Evolutionary conservation across 1,140 invertebrate genomes (phyloP).

Genomic region (Calliopsis andreniformis): DNA sequence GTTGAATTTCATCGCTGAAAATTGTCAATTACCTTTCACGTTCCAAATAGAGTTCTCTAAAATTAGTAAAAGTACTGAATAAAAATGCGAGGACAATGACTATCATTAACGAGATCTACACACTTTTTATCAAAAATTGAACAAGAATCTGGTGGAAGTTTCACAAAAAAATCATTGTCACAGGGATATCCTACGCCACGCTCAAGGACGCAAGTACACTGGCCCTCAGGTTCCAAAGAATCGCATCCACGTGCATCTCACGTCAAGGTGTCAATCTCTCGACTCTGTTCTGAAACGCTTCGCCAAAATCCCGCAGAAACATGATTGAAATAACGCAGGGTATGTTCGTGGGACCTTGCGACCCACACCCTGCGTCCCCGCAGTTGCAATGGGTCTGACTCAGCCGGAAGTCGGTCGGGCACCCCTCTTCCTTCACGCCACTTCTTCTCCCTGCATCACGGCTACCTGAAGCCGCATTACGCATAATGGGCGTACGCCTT

Average conservation of each 20-base stretch:
- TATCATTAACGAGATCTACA: too few species aligned
- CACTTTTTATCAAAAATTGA: too few species aligned
- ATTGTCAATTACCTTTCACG: too few species aligned
- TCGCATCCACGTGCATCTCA: not conserved
- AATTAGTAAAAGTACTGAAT: too few species aligned
- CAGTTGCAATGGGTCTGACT: conserved; percentile 56
- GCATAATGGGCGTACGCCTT: conserved; percentile 63
- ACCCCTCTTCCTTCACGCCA: conserved; percentile 65
- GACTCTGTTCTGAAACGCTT: not conserved
- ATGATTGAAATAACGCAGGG: conserved; percentile 41
- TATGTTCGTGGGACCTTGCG: conserved; percentile 44
- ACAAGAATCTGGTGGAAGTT: too few species aligned
- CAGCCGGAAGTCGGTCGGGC: conserved; percentile 64
- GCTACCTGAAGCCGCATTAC: conserved; percentile 64
- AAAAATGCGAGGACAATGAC: too few species aligned
- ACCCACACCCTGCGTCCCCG: conserved; percentile 57
- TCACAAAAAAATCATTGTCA: too few species aligned
- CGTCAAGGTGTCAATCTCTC: not conserved
- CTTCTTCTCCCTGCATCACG: conserved; percentile 59
- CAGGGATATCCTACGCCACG: too few species aligned
- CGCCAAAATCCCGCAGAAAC: conserved; percentile 8
- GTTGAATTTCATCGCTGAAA: too few species aligned
- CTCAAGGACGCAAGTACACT: too few species aligned
- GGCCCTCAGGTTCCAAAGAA: not conserved
- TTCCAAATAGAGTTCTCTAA: too few species aligned